Base-by-base conservation (phyloP, 2,797 vertebrate genomes). In the Apodemus agrarius region DNA sequence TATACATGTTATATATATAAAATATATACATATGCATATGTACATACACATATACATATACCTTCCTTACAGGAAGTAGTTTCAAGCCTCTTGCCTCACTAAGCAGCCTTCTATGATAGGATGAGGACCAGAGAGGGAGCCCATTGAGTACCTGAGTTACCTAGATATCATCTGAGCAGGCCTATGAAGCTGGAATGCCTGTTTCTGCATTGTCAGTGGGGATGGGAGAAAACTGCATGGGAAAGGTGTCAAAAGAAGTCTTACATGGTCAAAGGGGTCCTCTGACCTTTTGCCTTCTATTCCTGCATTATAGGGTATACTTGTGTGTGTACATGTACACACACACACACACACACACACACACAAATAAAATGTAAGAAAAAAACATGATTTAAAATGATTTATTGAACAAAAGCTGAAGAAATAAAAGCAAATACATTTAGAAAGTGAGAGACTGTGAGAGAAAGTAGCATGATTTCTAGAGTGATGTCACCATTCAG, bases 341-440 rank as follows among this genome's bases (percentile, higher is more conserved):
- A 22, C 16, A 46, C 10, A 67, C 31, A 69, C 37, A 40, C 13
- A 26, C 11, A 14, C 52, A 37, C 54, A 65, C 8, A 22, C 14
- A 46, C 26, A 84, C 11, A 49, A 65, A 72, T 22, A 57, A 29
- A 40, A 74, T 74, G 69, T 52, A 75, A 87, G 26, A 11, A 40
- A 40, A 40, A 96, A 69, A 67, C 90, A 52, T 26, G 24, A 89
- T 92, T 96, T 54, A 82, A 88, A 92, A 83, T 37, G 34, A 96
- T 96, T 97, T 98, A 96, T 94, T 98, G 92, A 97, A 79, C 8
- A 80, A 91, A 96, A 95, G 57, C 65, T 82, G 49, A 90, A 87
- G 84, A 82, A 94, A 46, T 94, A 67, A 80, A 95, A 87, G 29
- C 67, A 29, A 83, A 46, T 11, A 59, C 16, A 49, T 79, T 59